phyloP scores from a whole-genome alignment of 2,797 vertebrate genomes.

The Yasuhikotakia modesta region DNA sequence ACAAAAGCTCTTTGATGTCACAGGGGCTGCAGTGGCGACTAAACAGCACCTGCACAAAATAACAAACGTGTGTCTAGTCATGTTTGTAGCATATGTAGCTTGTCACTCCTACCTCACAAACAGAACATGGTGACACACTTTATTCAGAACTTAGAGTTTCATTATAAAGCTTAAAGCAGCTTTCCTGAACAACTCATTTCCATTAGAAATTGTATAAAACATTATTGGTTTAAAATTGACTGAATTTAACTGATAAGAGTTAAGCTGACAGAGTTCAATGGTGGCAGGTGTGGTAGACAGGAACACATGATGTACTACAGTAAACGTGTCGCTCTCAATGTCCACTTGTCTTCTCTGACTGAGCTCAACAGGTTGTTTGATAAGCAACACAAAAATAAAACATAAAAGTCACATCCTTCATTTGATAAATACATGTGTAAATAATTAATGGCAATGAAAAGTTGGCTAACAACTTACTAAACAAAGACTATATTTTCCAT shows the following conservation, averaged over 20 bases:
- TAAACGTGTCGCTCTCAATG: conserved; percentile 72
- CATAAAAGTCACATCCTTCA: not conserved
- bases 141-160: too few relatives aligned
- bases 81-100: too few relatives aligned
- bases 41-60: conserved; percentile 76
- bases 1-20: conserved; percentile 94
- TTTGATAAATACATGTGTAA: too few relatives aligned
- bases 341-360: conserved; percentile 64
- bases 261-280: not conserved
- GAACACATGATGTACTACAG: conserved; percentile 54
- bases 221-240: not conserved
- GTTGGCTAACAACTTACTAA: not conserved
- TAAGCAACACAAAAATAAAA: not conserved
- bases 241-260: not conserved
- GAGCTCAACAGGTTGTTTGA: not conserved
- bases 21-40: conserved; percentile 85
- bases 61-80: conserved; percentile 8
- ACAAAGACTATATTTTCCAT: not conserved
- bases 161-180: too few relatives aligned
- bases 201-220: too few relatives aligned
- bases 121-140: too few relatives aligned
- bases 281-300: conserved; percentile 71
- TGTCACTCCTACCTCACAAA: too few relatives aligned
- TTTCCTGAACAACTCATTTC: not conserved
- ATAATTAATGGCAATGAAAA: not conserved